These are phyloP conservation scores for Urocolius indicus DNA, from an alignment of 2,113 vertebrate genomes.

Conservation along the genomic window DNA sequence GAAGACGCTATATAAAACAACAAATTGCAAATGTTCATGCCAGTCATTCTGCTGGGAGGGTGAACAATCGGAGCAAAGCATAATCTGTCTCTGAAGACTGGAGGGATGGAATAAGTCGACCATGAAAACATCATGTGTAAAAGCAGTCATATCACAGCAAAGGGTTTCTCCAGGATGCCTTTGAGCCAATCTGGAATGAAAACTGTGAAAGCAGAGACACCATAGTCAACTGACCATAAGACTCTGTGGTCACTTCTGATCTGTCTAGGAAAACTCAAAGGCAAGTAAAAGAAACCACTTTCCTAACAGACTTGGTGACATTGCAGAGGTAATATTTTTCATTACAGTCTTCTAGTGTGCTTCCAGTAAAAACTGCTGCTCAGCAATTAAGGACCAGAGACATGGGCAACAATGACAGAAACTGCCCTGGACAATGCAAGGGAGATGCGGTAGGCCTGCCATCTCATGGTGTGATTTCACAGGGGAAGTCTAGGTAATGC, in stretches of 20 bases:
- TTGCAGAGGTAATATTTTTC: neutral
- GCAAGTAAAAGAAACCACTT: neutral
- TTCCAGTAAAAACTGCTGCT: neutral
- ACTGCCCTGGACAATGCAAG: rapidly evolving
- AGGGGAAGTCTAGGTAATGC: neutral
- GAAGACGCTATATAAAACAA: neutral
- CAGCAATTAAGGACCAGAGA: neutral
- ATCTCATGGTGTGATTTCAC: neutral
- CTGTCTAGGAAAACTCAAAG: neutral
- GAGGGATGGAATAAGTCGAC: neutral
- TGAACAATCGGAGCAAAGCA: neutral
- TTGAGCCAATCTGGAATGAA: neutral
- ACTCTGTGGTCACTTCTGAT: neutral
- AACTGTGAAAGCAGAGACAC: neutral
- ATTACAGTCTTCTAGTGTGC: neutral
- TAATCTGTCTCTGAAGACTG: neutral
- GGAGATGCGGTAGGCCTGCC: rapidly evolving
- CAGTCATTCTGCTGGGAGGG: neutral
- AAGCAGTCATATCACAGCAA: neutral
- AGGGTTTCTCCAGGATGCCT: neutral
- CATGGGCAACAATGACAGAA: neutral
- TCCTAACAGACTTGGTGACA: neutral
- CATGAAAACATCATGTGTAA: neutral
- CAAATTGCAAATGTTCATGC: neutral
- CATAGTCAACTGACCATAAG: neutral